Evolutionary conservation across 2,888 invertebrate species (phyloP).

Genomic region (Petrolisthes manimaculis): DNA sequence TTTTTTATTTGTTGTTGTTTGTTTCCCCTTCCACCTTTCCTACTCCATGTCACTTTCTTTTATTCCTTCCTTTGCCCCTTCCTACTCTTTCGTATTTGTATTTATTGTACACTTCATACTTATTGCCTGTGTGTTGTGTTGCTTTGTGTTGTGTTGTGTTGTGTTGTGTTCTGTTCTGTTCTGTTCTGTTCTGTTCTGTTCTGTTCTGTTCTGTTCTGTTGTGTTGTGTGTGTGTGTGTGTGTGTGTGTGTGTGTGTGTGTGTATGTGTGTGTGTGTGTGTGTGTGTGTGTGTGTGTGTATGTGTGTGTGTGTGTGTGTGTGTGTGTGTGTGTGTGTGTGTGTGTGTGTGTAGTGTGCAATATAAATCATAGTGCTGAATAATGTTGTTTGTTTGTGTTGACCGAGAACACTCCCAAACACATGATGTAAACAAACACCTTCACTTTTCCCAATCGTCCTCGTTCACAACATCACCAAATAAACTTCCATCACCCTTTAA

Average conservation of each 20-base stretch:
- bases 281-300: conserved; percentile 22
- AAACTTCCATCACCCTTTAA: no score
- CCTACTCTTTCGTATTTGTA: background rate
- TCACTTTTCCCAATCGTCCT: no score
- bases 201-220: background rate
- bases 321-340: conserved; percentile 18
- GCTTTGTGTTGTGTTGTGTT: background rate
- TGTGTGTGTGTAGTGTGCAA: conserved; percentile 16
- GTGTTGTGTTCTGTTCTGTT: background rate
- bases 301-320: conserved; percentile 28
- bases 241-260: conserved; percentile 3
- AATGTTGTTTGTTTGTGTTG: no score
- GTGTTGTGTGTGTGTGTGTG: background rate
- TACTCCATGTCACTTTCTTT: background rate
- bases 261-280: conserved; percentile 21
- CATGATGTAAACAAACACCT: no score
- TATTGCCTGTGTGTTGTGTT: background rate
- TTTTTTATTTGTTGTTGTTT: background rate
- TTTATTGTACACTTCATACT: background rate
- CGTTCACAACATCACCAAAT: no score
- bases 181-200: background rate
- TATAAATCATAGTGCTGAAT: no score
- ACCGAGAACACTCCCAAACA: no score
- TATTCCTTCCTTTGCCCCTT: background rate
- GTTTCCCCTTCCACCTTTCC: background rate